phyloP scores from a whole-genome alignment of 1,140 invertebrate genomes.

The Ctenoplectra terminalis region DNA sequence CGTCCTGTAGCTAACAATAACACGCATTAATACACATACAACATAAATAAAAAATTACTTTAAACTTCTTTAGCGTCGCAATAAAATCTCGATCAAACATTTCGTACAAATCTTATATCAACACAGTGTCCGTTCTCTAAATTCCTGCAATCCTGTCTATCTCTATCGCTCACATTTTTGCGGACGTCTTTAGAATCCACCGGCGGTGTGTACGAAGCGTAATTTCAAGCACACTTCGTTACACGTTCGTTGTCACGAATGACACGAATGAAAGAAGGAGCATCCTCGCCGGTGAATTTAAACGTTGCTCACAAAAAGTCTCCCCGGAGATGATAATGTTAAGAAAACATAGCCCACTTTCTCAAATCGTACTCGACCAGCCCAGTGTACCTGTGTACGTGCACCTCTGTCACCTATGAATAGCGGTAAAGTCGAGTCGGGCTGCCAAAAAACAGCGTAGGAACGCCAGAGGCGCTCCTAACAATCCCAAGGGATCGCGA shows the following conservation, averaged over 20 bases:
- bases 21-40: too few relatives aligned
- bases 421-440: neutral
- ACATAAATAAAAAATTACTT: too few relatives aligned
- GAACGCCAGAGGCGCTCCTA: constrained; percentile 8
- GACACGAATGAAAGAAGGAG: too few relatives aligned
- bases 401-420: neutral
- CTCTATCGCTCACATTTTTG: too few relatives aligned
- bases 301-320: neutral
- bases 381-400: neutral
- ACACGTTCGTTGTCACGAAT: neutral
- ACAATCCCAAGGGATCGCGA: neutral
- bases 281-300: neutral
- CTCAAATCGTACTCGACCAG: too few relatives aligned
- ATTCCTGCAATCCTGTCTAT: too few relatives aligned
- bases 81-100: too few relatives aligned
- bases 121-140: too few relatives aligned
- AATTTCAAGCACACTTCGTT: neutral
- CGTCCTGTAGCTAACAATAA: too few relatives aligned
- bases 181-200: neutral
- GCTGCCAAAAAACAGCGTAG: constrained; percentile 19
- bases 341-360: neutral
- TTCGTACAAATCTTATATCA: too few relatives aligned
- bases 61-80: too few relatives aligned
- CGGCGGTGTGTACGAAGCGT: neutral
- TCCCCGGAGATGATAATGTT: neutral